Base-by-base conservation (phyloP, 2,797 vertebrate species). In the Emydoidea blandingii region DNA sequence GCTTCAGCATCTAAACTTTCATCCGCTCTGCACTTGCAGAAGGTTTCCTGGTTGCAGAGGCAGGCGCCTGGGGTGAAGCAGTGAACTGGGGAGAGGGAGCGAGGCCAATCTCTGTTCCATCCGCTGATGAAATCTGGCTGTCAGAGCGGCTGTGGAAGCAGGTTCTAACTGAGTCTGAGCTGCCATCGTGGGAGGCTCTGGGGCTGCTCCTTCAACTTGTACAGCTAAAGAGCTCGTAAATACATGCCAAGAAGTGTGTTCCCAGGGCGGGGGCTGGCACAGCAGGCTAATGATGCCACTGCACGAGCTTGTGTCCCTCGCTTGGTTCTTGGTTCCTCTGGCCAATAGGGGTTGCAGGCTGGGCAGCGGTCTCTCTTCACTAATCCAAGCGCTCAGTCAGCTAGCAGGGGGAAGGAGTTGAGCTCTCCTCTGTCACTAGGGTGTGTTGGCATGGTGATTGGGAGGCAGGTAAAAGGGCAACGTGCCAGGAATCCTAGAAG, bases 381-480 rank as follows among this genome's bases (percentile, higher is more conserved):
- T 2, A 12, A 59, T 8, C 0, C 0, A 0, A n/a, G 79, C 91
- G 41, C 79, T 47, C 83, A 84, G 91, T 85, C 87, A 88, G 23
- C 54, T 29, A 23, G 31, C 76, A 1, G 68, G 90, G 87, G 89
- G 56, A 8, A 0, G 0, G 80, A 53, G 6, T 37, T 15, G 83
- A 41, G 47, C 85, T 83, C 52, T 29, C 84, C 1, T 2, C 83
- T 68, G 25, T 9, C 89, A 37, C 65, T 5, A 0, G 27, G 86
- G 62, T 1, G 0, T 34, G 12, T 86, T 76, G 85, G 54, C 87
- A 89, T 4, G 1, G 34, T 44, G 37, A 56, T 44, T 29, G 76
- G 59, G 92, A 31, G 81, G 56, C 59, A 52, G 83, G 83, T 8
- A 12, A 92, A 92, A 86, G 86, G 86, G 82, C 81, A 81, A 21